phyloP scores from a whole-genome alignment of 1,140 invertebrate species.

The Ceratoteleas bidentatus region DNA sequence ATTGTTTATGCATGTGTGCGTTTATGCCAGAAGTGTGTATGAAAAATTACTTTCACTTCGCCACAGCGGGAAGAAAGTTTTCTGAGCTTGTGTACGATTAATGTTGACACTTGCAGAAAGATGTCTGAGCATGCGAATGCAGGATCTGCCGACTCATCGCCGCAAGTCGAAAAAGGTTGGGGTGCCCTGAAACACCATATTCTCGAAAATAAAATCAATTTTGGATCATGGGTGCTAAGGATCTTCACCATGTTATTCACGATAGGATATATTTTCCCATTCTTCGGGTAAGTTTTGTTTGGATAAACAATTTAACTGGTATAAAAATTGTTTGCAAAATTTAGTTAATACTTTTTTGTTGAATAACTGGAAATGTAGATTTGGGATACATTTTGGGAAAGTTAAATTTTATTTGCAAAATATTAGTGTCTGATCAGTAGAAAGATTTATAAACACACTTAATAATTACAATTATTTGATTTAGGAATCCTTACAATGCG shows the following conservation, averaged over 20 bases:
- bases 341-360: too few relatives aligned
- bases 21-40: neutral
- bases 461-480: constrained; percentile 68
- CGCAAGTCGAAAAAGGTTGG: constrained; percentile 79
- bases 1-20: neutral
- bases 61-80: neutral
- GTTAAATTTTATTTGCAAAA: too few relatives aligned
- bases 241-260: constrained; percentile 91
- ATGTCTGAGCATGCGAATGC: constrained; percentile 74
- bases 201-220: constrained; percentile 91
- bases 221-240: constrained; percentile 91
- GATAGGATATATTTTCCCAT: constrained; percentile 91
- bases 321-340: too few relatives aligned
- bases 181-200: constrained; percentile 87
- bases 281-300: constrained; percentile 87
- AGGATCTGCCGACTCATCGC: constrained; percentile 53
- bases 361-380: too few relatives aligned
- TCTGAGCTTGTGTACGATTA: neutral
- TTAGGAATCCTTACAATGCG: constrained; percentile 89
- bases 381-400: too few relatives aligned
- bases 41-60: constrained; percentile 2
- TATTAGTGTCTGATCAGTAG: too few relatives aligned
- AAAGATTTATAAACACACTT: constrained; percentile 72
- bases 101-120: constrained; percentile 59
- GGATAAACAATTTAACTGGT: too few relatives aligned